phyloP scores from a whole-genome alignment of 1,140 invertebrate species.

The Drosophila lacteicornis region DNA sequence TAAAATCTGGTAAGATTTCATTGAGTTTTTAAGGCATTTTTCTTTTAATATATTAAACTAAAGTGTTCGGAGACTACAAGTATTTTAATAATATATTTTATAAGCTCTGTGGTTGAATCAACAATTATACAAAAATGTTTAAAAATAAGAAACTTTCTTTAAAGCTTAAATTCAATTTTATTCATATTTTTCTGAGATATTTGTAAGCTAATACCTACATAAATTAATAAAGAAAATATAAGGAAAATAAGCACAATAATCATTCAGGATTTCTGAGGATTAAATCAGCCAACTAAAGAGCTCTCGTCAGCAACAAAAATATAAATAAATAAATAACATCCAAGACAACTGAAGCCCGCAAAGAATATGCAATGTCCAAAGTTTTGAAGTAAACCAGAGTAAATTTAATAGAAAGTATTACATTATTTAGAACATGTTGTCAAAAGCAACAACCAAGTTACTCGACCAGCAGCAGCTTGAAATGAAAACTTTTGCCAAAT shows the following conservation, averaged over 20 bases:
- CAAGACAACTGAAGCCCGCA: background rate
- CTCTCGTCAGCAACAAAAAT: background rate
- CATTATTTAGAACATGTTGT: background rate
- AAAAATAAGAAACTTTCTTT: too few relatives aligned
- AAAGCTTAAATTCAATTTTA: background rate
- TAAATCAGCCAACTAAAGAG: too few relatives aligned
- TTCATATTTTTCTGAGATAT: too few relatives aligned
- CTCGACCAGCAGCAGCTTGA: background rate
- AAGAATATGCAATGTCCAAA: background rate
- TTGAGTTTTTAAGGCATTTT: background rate
- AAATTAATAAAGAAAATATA: background rate
- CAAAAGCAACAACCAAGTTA: slow-evolving; percentile 11
- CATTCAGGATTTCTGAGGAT: too few relatives aligned
- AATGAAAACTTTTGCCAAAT: slow-evolving; percentile 22
- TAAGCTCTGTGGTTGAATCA: background rate
- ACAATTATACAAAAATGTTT: background rate
- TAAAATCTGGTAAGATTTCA: background rate
- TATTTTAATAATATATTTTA: too few relatives aligned
- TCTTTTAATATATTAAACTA: background rate
- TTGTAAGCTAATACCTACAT: background rate
- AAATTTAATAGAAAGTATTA: background rate
- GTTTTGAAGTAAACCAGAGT: background rate
- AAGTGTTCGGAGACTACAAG: background rate
- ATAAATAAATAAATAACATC: background rate
- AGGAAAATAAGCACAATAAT: too few relatives aligned